These are phyloP conservation scores for Euwallacea fornicatus DNA, from an alignment of 1,140 invertebrate species.

Conservation along the genomic window DNA sequence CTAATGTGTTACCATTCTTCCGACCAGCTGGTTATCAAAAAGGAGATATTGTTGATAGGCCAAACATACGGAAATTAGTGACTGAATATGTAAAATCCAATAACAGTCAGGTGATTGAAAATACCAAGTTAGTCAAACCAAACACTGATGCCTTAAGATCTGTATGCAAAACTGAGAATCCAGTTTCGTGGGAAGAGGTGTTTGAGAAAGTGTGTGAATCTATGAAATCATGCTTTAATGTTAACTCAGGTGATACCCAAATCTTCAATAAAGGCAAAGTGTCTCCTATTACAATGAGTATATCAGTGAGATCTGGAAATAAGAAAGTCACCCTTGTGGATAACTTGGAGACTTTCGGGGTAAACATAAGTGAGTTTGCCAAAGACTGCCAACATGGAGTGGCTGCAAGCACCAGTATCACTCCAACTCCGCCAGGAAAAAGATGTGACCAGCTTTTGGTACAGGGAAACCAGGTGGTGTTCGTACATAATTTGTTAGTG, in stretches of 20 bases:
- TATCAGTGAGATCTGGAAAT: slow-evolving; percentile 78
- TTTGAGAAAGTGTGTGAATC: slow-evolving; percentile 67
- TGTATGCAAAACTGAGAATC: slow-evolving; percentile 53
- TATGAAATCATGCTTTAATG: slow-evolving; percentile 77
- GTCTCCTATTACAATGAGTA: slow-evolving; percentile 75
- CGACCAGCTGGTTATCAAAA: slow-evolving; percentile 68
- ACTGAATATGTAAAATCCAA: slow-evolving; percentile 78
- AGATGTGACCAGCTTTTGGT: slow-evolving; percentile 80
- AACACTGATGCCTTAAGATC: slow-evolving; percentile 54
- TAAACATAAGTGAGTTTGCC: slow-evolving; percentile 76
- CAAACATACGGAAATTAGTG: slow-evolving; percentile 70
- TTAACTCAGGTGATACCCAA: slow-evolving; percentile 62
- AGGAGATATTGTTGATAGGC: slow-evolving; percentile 67
- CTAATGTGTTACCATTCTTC: slow-evolving; percentile 66
- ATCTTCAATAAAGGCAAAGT: slow-evolving; percentile 72
- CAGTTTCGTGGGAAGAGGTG: slow-evolving; percentile 72
- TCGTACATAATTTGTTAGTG: slow-evolving; percentile 72
- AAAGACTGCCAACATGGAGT: slow-evolving; percentile 81
- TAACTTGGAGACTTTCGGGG: slow-evolving; percentile 83
- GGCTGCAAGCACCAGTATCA: slow-evolving; percentile 82
- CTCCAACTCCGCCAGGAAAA: slow-evolving; percentile 67
- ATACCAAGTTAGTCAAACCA: slow-evolving; percentile 57
- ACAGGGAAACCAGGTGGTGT: slow-evolving; percentile 88
- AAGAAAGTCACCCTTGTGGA: slow-evolving; percentile 91
- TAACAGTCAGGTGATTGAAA: slow-evolving; percentile 62